Base-by-base conservation (phyloP, 2,113 vertebrate genomes). In the Todiramphus chloris region DNA sequence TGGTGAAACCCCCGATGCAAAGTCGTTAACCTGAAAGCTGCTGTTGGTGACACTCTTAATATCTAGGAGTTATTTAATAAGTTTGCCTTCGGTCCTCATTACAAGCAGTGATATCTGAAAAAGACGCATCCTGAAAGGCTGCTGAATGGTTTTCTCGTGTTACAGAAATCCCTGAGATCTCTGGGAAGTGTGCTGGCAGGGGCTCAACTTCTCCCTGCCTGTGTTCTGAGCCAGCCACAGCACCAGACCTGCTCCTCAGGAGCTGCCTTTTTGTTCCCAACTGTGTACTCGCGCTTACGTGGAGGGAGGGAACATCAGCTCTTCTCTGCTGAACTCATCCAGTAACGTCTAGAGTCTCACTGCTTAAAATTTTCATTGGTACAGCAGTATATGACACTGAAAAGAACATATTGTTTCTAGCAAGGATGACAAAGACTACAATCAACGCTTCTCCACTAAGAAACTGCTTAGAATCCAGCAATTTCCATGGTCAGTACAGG, bases 71-170 rank as follows among this genome's bases (percentile, higher is more conserved):
- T 86, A 37, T 33, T 93, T 35, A 58, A 67, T 86, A 76, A 77
- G 67, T 53, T 90, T 83, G 50, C 90, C 44, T 94, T 93, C 93
- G 77, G 28, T 77, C 85, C 86, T 95, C 41, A 14, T 89, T 92
- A 67, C 1, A 5, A 35, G 83, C 55, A 70, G 55, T 16, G 20
- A 37, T 62, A 77, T 58, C 28, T 74, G 83, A 59, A 81, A 76
- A 89, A 2, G 35, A 37, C 1, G 25, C 41, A 6, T 84, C 37
- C 69, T 56, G 74, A 83, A 79, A 89, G 46, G 74, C 3, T 51
- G 64, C 63, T 56, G 83, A 23, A 19, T n/a, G 55, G 10, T 69
- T 86, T 74, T 59, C 72, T 73, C 14, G 2, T 13, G 25, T 72
- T 75, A 10, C 51, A 93, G 86, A 69, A 63, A 39, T 83, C 73